Evolutionary conservation across 2,113 vertebrate species (phyloP).

Genomic region (Oreotragus oreotragus): DNA sequence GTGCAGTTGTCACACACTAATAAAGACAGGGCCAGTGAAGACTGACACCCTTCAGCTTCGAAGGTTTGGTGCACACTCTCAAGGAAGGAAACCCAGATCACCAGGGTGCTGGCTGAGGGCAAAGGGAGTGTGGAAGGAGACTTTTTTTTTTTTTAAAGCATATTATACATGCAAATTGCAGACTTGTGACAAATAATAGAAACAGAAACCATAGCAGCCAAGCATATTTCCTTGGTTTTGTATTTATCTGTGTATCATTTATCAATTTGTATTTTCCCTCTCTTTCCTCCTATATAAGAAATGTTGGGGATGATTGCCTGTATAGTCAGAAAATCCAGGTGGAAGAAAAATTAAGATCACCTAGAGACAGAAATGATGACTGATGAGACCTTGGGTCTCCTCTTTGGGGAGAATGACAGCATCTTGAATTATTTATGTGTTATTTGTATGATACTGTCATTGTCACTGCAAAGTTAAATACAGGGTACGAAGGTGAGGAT

Average conservation of each 20-base stretch:
- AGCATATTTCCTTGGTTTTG: neutral
- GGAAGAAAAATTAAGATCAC: neutral
- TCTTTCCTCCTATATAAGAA: neutral
- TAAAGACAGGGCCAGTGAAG: neutral
- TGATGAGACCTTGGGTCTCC: neutral
- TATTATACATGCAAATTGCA: neutral
- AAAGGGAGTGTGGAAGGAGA: neutral
- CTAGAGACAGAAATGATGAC: neutral
- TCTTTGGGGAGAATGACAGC: neutral
- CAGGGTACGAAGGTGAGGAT: neutral
- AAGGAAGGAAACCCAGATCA: neutral
- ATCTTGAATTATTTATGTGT: neutral
- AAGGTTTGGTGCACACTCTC: neutral
- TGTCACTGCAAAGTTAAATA: neutral
- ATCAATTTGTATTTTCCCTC: neutral
- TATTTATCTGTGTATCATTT: neutral
- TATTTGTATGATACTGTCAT: neutral
- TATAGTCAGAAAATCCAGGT: neutral
- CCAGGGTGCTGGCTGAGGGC: neutral
- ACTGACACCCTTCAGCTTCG: neutral
- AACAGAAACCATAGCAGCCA: neutral
- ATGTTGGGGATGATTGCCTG: neutral
- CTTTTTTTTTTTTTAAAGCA: too few species aligned
- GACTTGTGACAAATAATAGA: neutral
- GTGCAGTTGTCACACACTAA: fast-evolving